Evolutionary conservation across 2,113 vertebrate genomes (phyloP).

Genomic region (Panthera leo): DNA sequence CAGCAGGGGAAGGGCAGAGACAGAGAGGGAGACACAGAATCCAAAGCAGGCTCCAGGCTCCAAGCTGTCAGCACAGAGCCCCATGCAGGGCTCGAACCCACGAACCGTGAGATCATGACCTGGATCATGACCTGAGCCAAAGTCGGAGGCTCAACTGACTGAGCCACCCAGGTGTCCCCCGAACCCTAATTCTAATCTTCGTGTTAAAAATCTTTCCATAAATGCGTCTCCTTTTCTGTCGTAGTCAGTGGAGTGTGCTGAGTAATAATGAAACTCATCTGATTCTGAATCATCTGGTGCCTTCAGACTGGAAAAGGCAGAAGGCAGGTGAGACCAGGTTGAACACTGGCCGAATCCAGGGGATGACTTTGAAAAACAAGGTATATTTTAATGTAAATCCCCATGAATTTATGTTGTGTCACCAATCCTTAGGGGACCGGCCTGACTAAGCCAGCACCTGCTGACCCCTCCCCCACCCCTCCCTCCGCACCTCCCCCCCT

Average conservation of each 20-base stretch:
- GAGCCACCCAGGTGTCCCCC: background rate
- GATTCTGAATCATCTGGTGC: background rate
- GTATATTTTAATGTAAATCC: background rate
- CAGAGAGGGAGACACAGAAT: too few relatives aligned
- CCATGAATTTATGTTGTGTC: too few relatives aligned
- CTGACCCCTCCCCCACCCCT: fast-evolving
- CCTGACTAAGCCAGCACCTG: too few relatives aligned
- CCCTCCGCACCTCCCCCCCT: fast-evolving
- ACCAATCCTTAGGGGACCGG: background rate
- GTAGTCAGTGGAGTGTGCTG: background rate
- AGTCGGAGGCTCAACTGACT: too few relatives aligned
- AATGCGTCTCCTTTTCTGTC: background rate
- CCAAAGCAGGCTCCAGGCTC: too few relatives aligned
- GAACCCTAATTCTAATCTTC: background rate
- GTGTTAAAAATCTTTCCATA: background rate
- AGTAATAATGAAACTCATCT: background rate
- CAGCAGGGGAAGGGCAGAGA: too few relatives aligned
- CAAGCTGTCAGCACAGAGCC: too few relatives aligned
- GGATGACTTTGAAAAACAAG: background rate
- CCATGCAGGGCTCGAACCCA: too few relatives aligned
- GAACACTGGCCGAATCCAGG: background rate
- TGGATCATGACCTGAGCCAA: too few relatives aligned
- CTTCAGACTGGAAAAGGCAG: background rate
- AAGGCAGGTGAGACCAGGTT: background rate
- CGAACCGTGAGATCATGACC: too few relatives aligned